Evolutionary conservation across 1,140 invertebrate species (phyloP).

Genomic region (Drosophila ohnishii): DNA sequence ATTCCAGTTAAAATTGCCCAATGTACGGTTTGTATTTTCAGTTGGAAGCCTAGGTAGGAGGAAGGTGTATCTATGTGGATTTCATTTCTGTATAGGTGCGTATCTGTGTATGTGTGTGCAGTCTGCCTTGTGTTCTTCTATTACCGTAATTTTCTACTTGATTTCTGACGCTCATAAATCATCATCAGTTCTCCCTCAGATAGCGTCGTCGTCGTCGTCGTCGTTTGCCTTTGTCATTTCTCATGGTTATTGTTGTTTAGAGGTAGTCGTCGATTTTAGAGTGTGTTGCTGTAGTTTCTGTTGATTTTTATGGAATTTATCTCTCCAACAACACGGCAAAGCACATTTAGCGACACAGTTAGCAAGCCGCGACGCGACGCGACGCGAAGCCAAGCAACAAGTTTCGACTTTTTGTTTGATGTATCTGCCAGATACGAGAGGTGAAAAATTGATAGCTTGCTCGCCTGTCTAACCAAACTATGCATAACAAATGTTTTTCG

Average conservation of each 20-base stretch:
- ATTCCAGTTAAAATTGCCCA: constrained; percentile 69
- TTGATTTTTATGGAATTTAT: constrained; percentile 72
- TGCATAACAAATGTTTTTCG: constrained; percentile 77
- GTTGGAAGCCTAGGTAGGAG: constrained; percentile 31
- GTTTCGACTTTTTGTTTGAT: constrained; percentile 65
- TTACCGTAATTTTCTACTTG: constrained; percentile 81
- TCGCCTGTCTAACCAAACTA: constrained; percentile 72
- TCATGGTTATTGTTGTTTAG: constrained; percentile 51
- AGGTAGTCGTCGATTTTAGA: constrained; percentile 68
- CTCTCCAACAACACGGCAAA: constrained; percentile 38
- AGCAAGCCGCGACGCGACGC: constrained; percentile 50
- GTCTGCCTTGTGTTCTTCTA: constrained; percentile 67
- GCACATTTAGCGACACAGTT: constrained; percentile 77
- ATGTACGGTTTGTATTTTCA: constrained; percentile 27
- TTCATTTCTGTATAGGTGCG: not conserved
- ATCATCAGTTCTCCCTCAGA: constrained; percentile 76
- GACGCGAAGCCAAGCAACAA: constrained; percentile 30
- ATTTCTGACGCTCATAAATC: constrained; percentile 82
- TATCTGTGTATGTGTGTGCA: constrained; percentile 11
- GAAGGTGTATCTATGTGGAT: constrained; percentile 24
- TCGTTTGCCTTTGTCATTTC: constrained; percentile 48
- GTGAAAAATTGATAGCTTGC: constrained; percentile 78
- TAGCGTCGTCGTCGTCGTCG: constrained; percentile 58
- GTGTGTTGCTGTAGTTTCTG: constrained; percentile 36
- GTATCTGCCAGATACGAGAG: constrained; percentile 73